Conservation (phyloP, 1,140 invertebrate genomes). For the Penaeus chinensis region DNA sequence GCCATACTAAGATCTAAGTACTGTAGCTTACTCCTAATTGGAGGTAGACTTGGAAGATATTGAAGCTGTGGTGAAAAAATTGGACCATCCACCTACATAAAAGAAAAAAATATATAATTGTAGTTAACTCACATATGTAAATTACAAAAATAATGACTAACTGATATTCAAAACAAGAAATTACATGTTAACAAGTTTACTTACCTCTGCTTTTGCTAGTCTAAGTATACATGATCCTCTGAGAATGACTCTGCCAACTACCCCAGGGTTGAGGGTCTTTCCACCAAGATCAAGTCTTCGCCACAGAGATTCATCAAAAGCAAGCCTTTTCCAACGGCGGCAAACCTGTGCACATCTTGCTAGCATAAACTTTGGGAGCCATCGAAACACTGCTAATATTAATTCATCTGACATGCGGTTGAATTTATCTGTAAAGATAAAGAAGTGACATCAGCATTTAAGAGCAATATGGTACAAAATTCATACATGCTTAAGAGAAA, state of each 20-base stretch:
- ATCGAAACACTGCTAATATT: constrained; percentile 83
- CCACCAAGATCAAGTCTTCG: constrained; percentile 82
- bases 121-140: not conserved
- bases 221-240: constrained; percentile 81
- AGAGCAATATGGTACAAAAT: not conserved
- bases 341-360: constrained; percentile 78
- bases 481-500: too few relatives aligned
- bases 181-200: constrained; percentile 6
- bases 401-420: constrained; percentile 83
- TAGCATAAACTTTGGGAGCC: constrained; percentile 82
- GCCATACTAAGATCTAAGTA: constrained; percentile 88
- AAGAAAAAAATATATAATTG: not conserved
- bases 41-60: constrained; percentile 35
- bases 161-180: not conserved
- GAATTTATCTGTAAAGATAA: constrained; percentile 65
- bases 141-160: not conserved
- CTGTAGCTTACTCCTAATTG: constrained; percentile 73
- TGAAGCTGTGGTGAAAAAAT: constrained; percentile 52
- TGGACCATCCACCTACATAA: constrained; percentile 31
- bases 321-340: constrained; percentile 79
- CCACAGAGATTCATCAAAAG: constrained; percentile 86
- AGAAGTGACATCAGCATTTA: not conserved
- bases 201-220: constrained; percentile 80
- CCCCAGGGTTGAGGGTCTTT: constrained; percentile 75
- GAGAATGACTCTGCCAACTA: constrained; percentile 78